These are phyloP conservation scores for Allolobophora icterica DNA, from an alignment of 2,888 invertebrate genomes.

Conservation along the genomic window DNA sequence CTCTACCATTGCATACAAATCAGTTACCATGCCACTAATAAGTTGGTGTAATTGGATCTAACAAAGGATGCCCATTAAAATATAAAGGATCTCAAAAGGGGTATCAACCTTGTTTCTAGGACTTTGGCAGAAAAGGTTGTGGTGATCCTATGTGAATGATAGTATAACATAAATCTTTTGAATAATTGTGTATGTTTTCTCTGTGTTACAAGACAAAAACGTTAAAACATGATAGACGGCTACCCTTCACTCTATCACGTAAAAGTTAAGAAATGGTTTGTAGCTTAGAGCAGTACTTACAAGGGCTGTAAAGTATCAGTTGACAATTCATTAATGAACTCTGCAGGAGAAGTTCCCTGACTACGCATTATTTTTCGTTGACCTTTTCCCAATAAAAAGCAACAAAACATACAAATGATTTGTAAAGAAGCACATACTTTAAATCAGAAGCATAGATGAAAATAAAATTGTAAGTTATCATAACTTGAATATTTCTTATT, in stretches of 20 bases:
- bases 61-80: too few species aligned
- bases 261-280: background rate
- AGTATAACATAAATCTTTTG: too few species aligned
- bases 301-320: background rate
- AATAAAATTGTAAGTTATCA: background rate
- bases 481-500: background rate
- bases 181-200: too few species aligned
- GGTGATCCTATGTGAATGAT: too few species aligned
- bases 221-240: background rate
- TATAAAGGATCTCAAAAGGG: too few species aligned
- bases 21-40: background rate
- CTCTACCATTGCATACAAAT: too few species aligned
- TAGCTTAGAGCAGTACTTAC: background rate
- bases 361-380: background rate
- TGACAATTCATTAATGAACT: background rate
- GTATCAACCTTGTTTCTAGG: too few species aligned
- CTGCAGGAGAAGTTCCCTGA: slow-evolving; percentile 7
- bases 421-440: background rate
- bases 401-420: background rate
- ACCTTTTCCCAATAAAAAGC: background rate
- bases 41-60: too few species aligned
- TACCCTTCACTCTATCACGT: background rate
- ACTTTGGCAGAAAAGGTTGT: too few species aligned
- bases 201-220: too few species aligned
- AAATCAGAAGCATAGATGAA: background rate